These are phyloP conservation scores for Scartelaos histophorus DNA, from an alignment of 2,113 vertebrate species.

Conservation along the genomic window DNA sequence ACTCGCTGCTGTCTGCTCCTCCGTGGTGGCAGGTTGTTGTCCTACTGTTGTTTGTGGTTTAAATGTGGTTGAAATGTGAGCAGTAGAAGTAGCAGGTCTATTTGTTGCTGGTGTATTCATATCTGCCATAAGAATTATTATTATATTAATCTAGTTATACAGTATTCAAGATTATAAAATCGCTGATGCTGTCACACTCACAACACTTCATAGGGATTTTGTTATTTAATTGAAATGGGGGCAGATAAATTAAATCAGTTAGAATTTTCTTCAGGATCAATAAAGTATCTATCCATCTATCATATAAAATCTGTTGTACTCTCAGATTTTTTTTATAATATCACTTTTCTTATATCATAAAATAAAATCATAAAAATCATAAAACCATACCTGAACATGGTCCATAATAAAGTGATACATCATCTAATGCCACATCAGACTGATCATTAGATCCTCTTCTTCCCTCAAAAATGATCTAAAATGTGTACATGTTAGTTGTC, in stretches of 20 bases:
- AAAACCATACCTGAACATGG: conserved; percentile 69
- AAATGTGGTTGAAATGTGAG: background rate
- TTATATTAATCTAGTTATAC: background rate
- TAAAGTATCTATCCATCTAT: too few relatives aligned
- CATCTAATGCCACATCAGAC: conserved; percentile 81
- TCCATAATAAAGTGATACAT: conserved; percentile 71
- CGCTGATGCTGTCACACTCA: background rate
- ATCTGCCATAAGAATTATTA: conserved; percentile 22
- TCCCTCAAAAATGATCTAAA: conserved; percentile 81
- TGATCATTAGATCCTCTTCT: conserved; percentile 68
- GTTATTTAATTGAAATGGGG: background rate
- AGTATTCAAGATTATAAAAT: background rate
- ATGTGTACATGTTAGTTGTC: background rate
- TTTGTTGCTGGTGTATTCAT: conserved; percentile 11
- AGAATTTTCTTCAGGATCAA: too few relatives aligned
- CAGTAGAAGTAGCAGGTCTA: background rate
- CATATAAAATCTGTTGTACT: too few relatives aligned
- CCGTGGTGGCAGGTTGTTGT: background rate
- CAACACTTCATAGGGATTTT: background rate
- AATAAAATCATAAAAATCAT: background rate
- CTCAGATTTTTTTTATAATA: background rate
- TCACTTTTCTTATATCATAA: background rate
- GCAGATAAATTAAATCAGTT: background rate
- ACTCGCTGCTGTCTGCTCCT: background rate
- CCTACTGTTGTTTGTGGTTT: background rate